phyloP scores from a whole-genome alignment of 2,888 invertebrate genomes.

The Phlogophora meticulosa region DNA sequence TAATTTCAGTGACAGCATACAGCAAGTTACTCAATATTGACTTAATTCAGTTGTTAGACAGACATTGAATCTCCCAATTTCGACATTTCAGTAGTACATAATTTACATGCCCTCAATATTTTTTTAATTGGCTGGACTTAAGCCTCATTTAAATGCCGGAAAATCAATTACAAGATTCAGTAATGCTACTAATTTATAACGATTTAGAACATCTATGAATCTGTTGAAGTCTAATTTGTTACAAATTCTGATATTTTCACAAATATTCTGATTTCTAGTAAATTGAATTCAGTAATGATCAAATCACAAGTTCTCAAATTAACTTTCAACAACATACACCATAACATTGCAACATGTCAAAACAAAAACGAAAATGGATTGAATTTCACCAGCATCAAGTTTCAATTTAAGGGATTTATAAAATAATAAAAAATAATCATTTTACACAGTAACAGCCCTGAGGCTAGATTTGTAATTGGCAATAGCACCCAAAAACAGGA shows the following conservation, averaged over 20 bases:
- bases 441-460: neutral
- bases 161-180: conserved; percentile 10
- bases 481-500: neutral
- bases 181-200: neutral
- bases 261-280: too few species aligned
- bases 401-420: too few species aligned
- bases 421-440: too few species aligned
- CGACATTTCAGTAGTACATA: conserved; percentile 11
- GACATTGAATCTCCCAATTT: neutral
- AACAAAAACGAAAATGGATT: too few species aligned
- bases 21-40: conserved; percentile 1
- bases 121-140: conserved; percentile 19
- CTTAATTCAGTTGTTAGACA: neutral
- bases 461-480: neutral
- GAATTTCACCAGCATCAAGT: too few species aligned
- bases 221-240: too few species aligned
- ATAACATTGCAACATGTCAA: too few species aligned
- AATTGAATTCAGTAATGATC: too few species aligned
- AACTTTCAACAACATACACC: too few species aligned
- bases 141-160: too few species aligned
- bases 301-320: too few species aligned
- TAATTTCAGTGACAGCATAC: neutral
- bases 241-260: too few species aligned
- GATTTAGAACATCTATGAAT: neutral
- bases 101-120: conserved; percentile 28